Conservation (phyloP, 2,888 invertebrate species). For the Glaucopsyche alexis region DNA sequence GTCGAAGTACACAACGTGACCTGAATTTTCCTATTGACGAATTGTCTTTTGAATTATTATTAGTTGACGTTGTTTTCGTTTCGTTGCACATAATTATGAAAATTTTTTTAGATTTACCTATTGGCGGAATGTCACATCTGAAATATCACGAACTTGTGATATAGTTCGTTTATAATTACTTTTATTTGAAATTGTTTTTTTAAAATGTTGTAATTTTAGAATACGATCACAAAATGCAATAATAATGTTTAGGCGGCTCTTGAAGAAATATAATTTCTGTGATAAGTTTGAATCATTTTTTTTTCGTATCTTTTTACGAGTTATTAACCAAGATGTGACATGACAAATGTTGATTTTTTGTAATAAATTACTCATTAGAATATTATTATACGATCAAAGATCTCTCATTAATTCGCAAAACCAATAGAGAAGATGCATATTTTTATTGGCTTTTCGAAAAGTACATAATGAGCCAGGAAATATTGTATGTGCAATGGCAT, state of each 20-base stretch:
- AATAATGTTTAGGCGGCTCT: not conserved
- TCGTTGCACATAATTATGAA: not conserved
- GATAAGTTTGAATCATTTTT: constrained; percentile 13
- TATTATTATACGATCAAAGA: no score
- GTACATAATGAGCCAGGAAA: no score
- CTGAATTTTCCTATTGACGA: constrained; percentile 27
- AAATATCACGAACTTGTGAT: not conserved
- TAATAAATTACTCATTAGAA: no score
- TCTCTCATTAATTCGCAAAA: no score
- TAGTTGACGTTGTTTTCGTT: not conserved
- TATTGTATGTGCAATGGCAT: no score
- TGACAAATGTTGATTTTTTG: no score
- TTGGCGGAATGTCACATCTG: not conserved
- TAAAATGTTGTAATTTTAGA: no score
- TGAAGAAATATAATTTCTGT: not conserved
- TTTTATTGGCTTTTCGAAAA: no score
- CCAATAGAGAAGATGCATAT: no score
- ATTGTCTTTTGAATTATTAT: constrained; percentile 10
- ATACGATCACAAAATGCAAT: not conserved
- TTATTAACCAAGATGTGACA: no score
- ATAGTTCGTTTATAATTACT: not conserved
- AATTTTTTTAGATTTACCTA: not conserved
- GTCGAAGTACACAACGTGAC: constrained; percentile 30
- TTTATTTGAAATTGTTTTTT: not conserved
- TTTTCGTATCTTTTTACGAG: not conserved